Evolutionary conservation across 2,797 vertebrate genomes (phyloP), one percentile per base, ranked within the genome.

Genomic region (Falco columbarius): DNA sequence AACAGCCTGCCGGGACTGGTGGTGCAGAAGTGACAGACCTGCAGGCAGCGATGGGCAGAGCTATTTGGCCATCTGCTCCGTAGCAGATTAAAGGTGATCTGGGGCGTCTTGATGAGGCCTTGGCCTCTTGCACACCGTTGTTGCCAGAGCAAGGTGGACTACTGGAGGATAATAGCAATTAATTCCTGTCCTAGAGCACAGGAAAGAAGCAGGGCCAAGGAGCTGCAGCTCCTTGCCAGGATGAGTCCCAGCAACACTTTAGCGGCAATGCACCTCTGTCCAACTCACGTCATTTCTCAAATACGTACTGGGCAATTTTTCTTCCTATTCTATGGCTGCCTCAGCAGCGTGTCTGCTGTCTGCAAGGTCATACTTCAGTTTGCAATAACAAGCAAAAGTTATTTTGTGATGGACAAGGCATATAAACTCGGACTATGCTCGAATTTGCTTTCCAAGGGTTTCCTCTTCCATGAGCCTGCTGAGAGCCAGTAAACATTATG

Each of bases 341-440:
- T 79, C 32, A 21, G 71, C 38, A 81, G 61, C 3, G 0, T 29
- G 21, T 47, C 52, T 90, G 58, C 30, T 5, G 2, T 77, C 51
- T 83, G 61, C 75, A 59, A 72, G 47, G 30, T 79, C 36, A 27
- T 68, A 23, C 79, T 83, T 92, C 0, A 0, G 47, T 88, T 86
- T 92, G 68, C 46, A 79, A 1, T 61, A 81, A 66, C 79, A 96
- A 91, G 89, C 81, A 92, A 91, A 95, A 97, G 96, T 96, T 97
- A 79, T 96, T 94, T 95, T 96, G 96, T 98, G 96, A 95, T 97
- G 81, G 95, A 91, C 29, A 1, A 85, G 65, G 40, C 46, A 18
- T 36, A 54, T 36, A 44, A 77, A 59, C 52, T 74, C 0, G 0
- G 30, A 38, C 86, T 87, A 56, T 93, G 75, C n/a, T 90, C 32